Percentiles rank a stretch among this genome's conserved stretches.
Evolutionary conservation across 2,113 vertebrate genomes (phyloP).

Genomic region (Erythrolamprus reginae): DNA sequence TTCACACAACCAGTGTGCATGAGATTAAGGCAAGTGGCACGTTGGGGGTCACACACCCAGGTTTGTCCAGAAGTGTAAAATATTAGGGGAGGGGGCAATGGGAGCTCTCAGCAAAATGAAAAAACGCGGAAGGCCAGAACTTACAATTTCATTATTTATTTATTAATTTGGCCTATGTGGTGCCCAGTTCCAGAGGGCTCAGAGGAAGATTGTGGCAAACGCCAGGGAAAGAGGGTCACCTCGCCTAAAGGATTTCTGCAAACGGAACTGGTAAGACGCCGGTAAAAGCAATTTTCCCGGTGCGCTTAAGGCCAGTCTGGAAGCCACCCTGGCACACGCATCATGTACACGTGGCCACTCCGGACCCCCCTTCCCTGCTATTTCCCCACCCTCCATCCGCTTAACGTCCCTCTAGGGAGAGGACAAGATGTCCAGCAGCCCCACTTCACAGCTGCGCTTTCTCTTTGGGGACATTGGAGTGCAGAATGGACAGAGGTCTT

Average conservation of each 20-base stretch:
- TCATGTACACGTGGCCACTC: background rate
- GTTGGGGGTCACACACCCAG: background rate
- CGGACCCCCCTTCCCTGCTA: slow-evolving; percentile 6
- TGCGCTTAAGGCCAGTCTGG: background rate
- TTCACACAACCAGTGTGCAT: background rate
- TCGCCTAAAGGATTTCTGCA: background rate
- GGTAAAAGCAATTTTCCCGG: background rate
- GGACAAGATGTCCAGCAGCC: no score
- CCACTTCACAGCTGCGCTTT: background rate
- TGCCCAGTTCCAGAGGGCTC: no score
- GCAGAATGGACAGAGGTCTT: background rate
- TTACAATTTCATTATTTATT: no score
- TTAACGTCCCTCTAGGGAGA: background rate
- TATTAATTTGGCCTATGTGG: no score
- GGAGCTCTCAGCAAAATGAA: no score
- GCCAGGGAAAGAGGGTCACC: background rate
- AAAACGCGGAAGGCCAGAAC: background rate
- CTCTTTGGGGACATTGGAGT: background rate
- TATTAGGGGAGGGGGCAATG: background rate
- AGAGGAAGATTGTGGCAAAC: no score
- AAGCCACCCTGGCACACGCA: background rate
- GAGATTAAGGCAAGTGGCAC: background rate
- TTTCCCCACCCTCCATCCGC: slow-evolving; percentile 3
- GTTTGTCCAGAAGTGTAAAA: background rate
- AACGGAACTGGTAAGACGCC: background rate